These are phyloP conservation scores for Aphelenchoides besseyi DNA, from an alignment of 1,140 invertebrate genomes.

Conservation along the genomic window DNA sequence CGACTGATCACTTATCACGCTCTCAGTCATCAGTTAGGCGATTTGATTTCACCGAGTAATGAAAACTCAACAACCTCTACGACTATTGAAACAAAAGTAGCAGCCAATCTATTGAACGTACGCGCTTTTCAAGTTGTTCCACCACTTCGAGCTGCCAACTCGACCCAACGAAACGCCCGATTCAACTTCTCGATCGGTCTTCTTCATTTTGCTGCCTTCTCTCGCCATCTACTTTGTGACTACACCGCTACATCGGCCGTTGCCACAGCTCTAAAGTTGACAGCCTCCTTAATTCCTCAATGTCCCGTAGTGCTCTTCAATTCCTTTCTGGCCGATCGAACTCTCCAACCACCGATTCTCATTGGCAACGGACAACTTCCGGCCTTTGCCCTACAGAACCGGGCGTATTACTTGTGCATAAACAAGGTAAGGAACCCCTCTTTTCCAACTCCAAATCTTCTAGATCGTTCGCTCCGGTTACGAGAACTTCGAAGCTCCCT, in stretches of 20 bases:
- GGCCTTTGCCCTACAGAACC: neutral
- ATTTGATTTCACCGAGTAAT: neutral
- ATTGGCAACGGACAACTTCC: constrained; percentile 6
- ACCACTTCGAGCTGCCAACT: neutral
- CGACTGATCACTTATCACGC: constrained; percentile 17
- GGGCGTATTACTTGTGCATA: neutral
- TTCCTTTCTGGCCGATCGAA: neutral
- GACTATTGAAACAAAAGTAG: no score
- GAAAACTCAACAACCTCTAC: no score
- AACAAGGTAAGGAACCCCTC: constrained; percentile 9
- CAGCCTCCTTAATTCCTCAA: neutral
- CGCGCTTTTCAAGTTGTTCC: neutral
- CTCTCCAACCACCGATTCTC: neutral
- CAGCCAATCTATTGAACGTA: no score
- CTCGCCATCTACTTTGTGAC: neutral
- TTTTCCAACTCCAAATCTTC: no score
- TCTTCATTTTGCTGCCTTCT: constrained; percentile 15
- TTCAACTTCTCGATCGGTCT: neutral
- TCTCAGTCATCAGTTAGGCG: neutral
- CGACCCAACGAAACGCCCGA: neutral
- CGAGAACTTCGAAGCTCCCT: neutral
- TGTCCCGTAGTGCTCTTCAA: constrained; percentile 8
- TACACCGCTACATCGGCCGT: neutral
- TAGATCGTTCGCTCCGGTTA: constrained; percentile 3
- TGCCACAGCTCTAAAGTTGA: neutral